Conservation (phyloP, 2,888 invertebrate genomes). For the Nomada flava region DNA sequence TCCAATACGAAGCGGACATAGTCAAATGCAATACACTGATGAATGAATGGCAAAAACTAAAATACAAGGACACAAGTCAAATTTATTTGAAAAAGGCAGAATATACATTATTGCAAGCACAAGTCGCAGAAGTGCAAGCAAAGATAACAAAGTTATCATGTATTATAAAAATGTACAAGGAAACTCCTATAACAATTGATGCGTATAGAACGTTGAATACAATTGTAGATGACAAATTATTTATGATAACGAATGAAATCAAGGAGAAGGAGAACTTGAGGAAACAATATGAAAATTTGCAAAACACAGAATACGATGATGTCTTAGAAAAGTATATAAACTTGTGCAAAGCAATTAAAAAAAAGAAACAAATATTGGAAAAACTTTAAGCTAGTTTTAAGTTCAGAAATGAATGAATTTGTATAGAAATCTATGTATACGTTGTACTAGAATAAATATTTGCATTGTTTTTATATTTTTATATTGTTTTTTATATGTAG, state of each 20-base stretch:
- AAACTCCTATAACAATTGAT: slow-evolving; percentile 75
- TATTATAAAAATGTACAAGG: slow-evolving; percentile 83
- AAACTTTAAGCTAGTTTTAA: slow-evolving; percentile 34
- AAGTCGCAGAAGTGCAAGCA: slow-evolving; percentile 79
- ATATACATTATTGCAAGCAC: slow-evolving; percentile 69
- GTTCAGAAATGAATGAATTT: background rate
- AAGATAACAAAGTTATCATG: slow-evolving; percentile 81
- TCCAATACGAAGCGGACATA: slow-evolving; percentile 80
- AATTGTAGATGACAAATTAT: slow-evolving; percentile 82
- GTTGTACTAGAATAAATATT: too few species aligned
- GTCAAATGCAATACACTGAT: slow-evolving; percentile 76
- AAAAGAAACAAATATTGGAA: slow-evolving; percentile 80
- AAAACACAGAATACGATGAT: slow-evolving; percentile 77
- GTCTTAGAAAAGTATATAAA: slow-evolving; percentile 75
- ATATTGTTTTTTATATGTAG: too few species aligned
- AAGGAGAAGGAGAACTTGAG: slow-evolving; percentile 80
- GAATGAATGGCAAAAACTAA: slow-evolving; percentile 79
- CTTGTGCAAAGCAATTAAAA: slow-evolving; percentile 82
- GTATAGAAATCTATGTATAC: too few species aligned
- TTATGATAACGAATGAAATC: slow-evolving; percentile 80
- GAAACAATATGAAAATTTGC: slow-evolving; percentile 82
- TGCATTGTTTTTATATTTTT: too few species aligned
- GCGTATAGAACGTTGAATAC: slow-evolving; percentile 58
- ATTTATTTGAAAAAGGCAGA: slow-evolving; percentile 79
- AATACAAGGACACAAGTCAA: slow-evolving; percentile 77